phyloP scores from a whole-genome alignment of 2,888 invertebrate genomes.

The Eumerus sabulonum region DNA sequence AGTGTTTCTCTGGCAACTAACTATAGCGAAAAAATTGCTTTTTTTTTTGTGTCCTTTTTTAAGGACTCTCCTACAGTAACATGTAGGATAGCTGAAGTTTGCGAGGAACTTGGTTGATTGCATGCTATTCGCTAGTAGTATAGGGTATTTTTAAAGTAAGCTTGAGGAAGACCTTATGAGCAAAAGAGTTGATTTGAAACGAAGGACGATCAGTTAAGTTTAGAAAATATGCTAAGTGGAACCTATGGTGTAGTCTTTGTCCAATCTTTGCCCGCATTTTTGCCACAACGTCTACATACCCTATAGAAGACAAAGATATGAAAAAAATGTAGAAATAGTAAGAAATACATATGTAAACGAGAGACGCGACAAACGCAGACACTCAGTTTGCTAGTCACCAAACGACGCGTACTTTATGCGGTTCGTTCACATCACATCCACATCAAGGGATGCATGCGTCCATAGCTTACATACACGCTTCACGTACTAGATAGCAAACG shows the following conservation, averaged over 20 bases:
- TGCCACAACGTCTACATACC: background rate
- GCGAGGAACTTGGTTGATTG: too few species aligned
- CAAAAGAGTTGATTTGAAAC: background rate
- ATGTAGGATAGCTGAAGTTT: background rate
- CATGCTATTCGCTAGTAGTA: too few species aligned
- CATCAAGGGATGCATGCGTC: constrained; percentile 48
- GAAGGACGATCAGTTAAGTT: too few species aligned
- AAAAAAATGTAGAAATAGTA: background rate
- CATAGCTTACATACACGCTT: background rate
- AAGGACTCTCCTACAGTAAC: background rate
- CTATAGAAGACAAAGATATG: background rate
- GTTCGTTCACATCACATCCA: constrained; percentile 52
- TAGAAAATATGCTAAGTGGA: too few species aligned
- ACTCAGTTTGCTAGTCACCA: constrained; percentile 33
- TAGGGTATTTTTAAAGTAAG: too few species aligned
- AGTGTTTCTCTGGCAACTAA: constrained; percentile 29
- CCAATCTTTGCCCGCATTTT: background rate
- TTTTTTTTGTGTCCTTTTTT: background rate
- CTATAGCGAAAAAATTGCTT: constrained; percentile 34
- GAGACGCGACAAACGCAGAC: constrained; percentile 14
- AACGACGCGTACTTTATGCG: constrained; percentile 32
- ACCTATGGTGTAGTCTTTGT: too few species aligned
- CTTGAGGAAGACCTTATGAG: too few species aligned
- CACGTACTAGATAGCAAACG: constrained; percentile 31
- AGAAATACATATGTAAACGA: background rate